Base-by-base conservation (phyloP, 1,140 invertebrate species). In the Caerostris extrusa region DNA sequence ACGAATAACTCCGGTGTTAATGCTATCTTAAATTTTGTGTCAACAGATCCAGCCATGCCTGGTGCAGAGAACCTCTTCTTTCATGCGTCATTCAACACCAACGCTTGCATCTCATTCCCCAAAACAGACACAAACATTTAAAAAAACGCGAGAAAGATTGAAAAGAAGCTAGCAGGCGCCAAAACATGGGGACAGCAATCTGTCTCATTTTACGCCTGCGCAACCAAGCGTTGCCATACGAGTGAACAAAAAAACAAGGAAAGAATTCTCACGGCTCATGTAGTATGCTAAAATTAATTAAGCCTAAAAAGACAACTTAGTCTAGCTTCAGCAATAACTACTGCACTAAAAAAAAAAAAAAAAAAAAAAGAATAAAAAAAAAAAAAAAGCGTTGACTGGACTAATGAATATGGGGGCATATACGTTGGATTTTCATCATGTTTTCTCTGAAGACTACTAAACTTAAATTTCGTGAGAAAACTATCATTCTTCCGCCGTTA, bases 201-300 rank as follows among this genome's bases (percentile, higher is more conserved):
- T 57, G 88, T 90, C 88, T 90, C 88, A 90, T 69, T 90, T 90
- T 90, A 56, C 88, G 67, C 64, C n/a, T n/a, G 67, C 50, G 61
- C 53, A 34, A n/a, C 53, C 88, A 90, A 71, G 60, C 88, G 67
- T 77, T 69, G 53, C 88, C 88, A 77, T 71, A 17, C 55, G 64
- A 56, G 67, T 3, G 57, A 90, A 57, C 12, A 60, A 64, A 61
- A 64, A 88, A 88, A 88, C 17, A 14, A 14, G 64, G 12, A n/a
- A 57, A 64, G 60, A 88, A 92, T 92, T 81, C 71, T 92, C 90
- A 92, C 81, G 90, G 81, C 90, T 92, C 90, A 92, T 92, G 90
- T 92, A 92, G 58, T 85, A 64, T 77, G 71, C 90, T 85, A 85
- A 92, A 92, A 92, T 92, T 92, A 92, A 92, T 92, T 92, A 92